Conservation (phyloP, 2,888 invertebrate species). For the Dichetophora obliterata region DNA sequence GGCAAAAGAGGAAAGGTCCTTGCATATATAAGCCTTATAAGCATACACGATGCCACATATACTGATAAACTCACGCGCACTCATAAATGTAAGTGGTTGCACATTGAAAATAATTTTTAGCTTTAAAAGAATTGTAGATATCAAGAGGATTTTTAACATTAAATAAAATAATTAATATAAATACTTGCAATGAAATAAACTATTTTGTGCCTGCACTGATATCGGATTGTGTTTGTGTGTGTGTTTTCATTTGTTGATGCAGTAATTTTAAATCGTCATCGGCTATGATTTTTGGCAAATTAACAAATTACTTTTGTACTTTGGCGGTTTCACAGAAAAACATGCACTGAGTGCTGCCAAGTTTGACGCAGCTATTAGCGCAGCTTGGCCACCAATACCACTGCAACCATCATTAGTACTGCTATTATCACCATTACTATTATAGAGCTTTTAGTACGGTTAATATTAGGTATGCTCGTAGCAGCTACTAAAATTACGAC, state of each 20-base stretch:
- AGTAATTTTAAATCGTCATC: conserved; percentile 30
- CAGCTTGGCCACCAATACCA: background rate
- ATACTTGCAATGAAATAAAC: background rate
- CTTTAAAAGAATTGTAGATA: conserved; percentile 1
- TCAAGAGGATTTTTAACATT: conserved; percentile 27
- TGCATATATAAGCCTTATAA: background rate
- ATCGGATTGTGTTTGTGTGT: background rate
- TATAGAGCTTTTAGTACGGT: no score
- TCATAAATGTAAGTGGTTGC: no score
- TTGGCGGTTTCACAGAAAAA: conserved; percentile 19
- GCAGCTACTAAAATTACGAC: conserved; percentile 17
- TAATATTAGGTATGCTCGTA: no score
- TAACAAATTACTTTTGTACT: conserved; percentile 39
- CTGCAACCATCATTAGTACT: background rate
- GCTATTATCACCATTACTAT: no score
- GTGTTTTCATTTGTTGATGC: background rate
- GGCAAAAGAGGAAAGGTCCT: background rate
- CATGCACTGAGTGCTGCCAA: background rate
- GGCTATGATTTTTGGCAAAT: conserved; percentile 29
- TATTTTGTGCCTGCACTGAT: no score
- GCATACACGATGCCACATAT: background rate
- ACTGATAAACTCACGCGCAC: background rate
- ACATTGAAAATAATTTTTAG: background rate
- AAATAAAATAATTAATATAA: conserved; percentile 26
- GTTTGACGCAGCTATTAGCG: background rate